Conservation (phyloP, 2,888 invertebrate species). For the Aphidoletes aphidimyza region DNA sequence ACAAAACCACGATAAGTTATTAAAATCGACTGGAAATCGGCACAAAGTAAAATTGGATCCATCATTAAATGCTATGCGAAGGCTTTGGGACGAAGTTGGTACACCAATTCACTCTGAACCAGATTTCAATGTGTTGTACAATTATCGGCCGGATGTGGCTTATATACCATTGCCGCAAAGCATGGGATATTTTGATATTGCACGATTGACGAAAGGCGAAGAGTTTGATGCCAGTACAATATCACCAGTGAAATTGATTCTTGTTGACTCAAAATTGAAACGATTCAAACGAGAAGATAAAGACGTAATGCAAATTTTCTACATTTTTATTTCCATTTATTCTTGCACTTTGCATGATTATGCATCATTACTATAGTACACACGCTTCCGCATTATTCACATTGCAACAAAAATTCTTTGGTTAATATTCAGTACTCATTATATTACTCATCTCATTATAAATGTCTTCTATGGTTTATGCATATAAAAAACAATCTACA, state of each 20-base stretch:
- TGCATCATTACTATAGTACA: neutral
- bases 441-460: no score
- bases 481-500: neutral
- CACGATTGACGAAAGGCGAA: neutral
- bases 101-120: neutral
- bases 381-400: slow-evolving; percentile 13
- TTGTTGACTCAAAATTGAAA: neutral
- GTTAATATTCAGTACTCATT: no score
- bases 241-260: neutral
- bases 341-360: neutral
- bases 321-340: neutral
- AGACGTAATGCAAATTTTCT: neutral
- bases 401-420: no score
- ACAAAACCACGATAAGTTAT: neutral
- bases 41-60: slow-evolving; percentile 5
- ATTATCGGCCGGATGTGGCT: no score
- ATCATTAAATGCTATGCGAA: neutral
- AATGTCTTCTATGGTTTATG: no score
- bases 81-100: neutral
- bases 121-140: neutral
- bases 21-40: neutral
- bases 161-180: neutral
- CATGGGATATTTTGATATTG: neutral
- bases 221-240: neutral
- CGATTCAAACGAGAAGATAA: neutral